Conservation (phyloP, 2,888 invertebrate genomes). For the Campopleginae sp. region DNA sequence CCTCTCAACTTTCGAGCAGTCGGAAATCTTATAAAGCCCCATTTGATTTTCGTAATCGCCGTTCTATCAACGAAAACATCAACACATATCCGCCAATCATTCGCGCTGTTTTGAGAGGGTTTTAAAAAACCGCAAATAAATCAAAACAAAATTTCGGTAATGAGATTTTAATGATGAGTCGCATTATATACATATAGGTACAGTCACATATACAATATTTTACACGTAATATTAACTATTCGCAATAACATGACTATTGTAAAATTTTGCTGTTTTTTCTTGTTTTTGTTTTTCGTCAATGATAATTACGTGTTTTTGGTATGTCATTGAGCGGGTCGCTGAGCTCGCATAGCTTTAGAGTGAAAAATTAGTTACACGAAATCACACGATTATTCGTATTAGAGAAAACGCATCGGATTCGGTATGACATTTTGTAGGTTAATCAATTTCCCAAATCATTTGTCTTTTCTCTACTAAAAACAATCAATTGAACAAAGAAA, state of each 20-base stretch:
- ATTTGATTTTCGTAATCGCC: too few relatives aligned
- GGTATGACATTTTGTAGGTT: too few relatives aligned
- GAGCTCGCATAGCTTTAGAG: conserved; percentile 13
- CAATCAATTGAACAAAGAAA: background rate
- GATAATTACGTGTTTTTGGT: conserved; percentile 20
- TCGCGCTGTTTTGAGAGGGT: background rate
- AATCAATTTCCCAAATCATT: too few relatives aligned
- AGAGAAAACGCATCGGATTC: background rate
- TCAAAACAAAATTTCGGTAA: conserved; percentile 50
- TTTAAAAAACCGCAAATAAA: background rate
- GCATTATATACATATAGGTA: conserved; percentile 79
- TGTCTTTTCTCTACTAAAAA: background rate
- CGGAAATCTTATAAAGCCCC: too few relatives aligned
- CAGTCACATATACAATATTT: conserved; percentile 80
- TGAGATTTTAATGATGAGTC: conserved; percentile 75
- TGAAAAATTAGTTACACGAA: conserved; percentile 20
- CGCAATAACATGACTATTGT: conserved; percentile 59
- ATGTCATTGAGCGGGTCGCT: conserved; percentile 12
- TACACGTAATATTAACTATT: conserved; percentile 76
- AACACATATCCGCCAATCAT: background rate
- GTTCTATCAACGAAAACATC: background rate
- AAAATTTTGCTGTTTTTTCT: conserved; percentile 37
- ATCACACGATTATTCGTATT: conserved; percentile 13
- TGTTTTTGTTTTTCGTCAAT: conserved; percentile 25
- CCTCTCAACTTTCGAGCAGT: too few relatives aligned